phyloP scores from a whole-genome alignment of 2,797 vertebrate species.

The Peromyscus aztecus region DNA sequence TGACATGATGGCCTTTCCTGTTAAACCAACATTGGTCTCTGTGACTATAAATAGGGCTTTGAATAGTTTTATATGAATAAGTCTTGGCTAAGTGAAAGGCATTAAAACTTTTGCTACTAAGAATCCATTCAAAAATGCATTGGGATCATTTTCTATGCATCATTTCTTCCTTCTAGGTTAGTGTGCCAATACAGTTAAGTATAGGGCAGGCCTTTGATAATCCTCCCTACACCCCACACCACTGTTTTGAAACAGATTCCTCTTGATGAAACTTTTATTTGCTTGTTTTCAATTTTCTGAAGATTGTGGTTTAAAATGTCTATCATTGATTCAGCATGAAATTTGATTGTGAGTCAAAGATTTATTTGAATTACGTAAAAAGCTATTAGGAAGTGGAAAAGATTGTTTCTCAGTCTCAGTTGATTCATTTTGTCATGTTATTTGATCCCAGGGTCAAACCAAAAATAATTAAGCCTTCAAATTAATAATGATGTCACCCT shows the following conservation, averaged over 20 bases:
- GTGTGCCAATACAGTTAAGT: constrained; percentile 51
- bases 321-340: constrained; percentile 62
- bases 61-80: constrained; percentile 20
- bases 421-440: constrained; percentile 7
- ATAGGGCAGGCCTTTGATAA: not conserved
- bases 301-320: constrained; percentile 59
- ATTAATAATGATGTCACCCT: constrained; percentile 26
- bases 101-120: constrained; percentile 52
- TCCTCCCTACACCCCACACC: constrained; percentile 33
- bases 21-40: not conserved
- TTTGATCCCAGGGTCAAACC: constrained; percentile 38
- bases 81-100: constrained; percentile 63
- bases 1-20: constrained; percentile 23
- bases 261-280: constrained; percentile 74
- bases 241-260: constrained; percentile 71
- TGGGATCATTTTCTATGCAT: constrained; percentile 4
- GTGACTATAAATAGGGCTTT: not conserved
- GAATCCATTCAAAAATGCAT: constrained; percentile 25
- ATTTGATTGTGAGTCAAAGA: constrained; percentile 64
- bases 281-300: constrained; percentile 69
- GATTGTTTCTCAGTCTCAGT: constrained; percentile 19
- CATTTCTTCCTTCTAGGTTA: constrained; percentile 54
- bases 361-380: constrained; percentile 62
- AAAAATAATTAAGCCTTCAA: constrained; percentile 60
- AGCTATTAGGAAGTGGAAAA: constrained; percentile 19